phyloP scores from a whole-genome alignment of 37 sponge, comb jelly and placozoan species.

The Chondrilla cf. caribensis region DNA sequence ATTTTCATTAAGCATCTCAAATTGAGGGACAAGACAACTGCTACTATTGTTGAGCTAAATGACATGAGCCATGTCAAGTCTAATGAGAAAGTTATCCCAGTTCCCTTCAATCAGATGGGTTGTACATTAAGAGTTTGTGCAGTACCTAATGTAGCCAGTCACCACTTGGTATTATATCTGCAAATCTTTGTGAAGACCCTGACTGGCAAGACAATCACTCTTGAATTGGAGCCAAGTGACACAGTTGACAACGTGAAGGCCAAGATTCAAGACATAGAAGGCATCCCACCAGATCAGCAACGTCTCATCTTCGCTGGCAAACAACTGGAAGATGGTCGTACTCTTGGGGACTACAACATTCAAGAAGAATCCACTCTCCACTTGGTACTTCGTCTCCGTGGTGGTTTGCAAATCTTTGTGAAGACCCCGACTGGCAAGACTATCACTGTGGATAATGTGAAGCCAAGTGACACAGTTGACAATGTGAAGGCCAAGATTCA shows the following conservation, averaged over 20 bases:
- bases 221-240: conserved; percentile 94
- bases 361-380: conserved; percentile 95
- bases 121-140: too few relatives aligned
- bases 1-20: too few relatives aligned
- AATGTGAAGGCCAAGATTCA: conserved; percentile 82
- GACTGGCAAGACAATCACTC: conserved; percentile 96
- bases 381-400: conserved; percentile 82
- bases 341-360: conserved; percentile 98
- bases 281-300: conserved; percentile 98
- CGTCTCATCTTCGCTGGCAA: conserved; percentile 96
- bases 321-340: conserved; percentile 96
- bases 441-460: conserved; percentile 86
- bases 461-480: conserved; percentile 71
- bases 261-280: conserved; percentile 96
- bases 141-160: not conserved
- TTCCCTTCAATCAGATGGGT: too few relatives aligned
- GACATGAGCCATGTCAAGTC: too few relatives aligned
- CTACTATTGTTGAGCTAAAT: too few relatives aligned
- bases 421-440: conserved; percentile 83
- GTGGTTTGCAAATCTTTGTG: conserved; percentile 78
- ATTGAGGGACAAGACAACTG: too few relatives aligned
- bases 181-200: conserved; percentile 98
- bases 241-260: conserved; percentile 96
- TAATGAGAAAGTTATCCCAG: too few relatives aligned
- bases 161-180: conserved; percentile 12